These are phyloP conservation scores for Lasioglossum lativentre DNA, from an alignment of 2,888 invertebrate genomes.

Conservation along the genomic window DNA sequence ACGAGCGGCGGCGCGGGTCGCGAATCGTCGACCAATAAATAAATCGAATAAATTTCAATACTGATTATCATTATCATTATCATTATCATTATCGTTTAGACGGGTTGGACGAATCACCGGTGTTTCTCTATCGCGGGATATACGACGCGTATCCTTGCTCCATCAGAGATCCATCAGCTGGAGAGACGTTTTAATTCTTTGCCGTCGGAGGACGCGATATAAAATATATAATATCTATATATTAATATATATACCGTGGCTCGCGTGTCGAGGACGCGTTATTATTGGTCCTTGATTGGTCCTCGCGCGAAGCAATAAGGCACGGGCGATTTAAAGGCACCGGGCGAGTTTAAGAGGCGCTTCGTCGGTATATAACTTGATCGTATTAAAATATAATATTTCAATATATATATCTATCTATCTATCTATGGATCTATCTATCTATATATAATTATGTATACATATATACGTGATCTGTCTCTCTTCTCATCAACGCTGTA, in stretches of 20 bases:
- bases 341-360: conserved; percentile 61
- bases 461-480: conserved; percentile 15
- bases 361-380: conserved; percentile 65
- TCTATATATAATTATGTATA: not conserved
- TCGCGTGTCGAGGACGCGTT: conserved; percentile 53
- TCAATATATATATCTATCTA: conserved; percentile 66
- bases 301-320: conserved; percentile 71
- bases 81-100: conserved; percentile 25
- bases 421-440: conserved; percentile 44
- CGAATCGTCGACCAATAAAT: conserved; percentile 55
- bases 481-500: conserved; percentile 38
- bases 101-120: conserved; percentile 56
- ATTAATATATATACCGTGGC: conserved; percentile 22
- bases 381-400: conserved; percentile 78
- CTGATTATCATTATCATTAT: conserved; percentile 60
- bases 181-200: conserved; percentile 19
- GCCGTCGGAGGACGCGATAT: conserved; percentile 30
- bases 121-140: conserved; percentile 28
- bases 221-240: conserved; percentile 14
- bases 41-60: conserved; percentile 63
- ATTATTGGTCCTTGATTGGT: conserved; percentile 67
- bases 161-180: conserved; percentile 21
- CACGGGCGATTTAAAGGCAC: conserved; percentile 72
- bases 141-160: conserved; percentile 22
- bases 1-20: conserved; percentile 22